Conservation (phyloP, 2,113 vertebrate genomes). For the Chroicocephalus ridibundus region DNA sequence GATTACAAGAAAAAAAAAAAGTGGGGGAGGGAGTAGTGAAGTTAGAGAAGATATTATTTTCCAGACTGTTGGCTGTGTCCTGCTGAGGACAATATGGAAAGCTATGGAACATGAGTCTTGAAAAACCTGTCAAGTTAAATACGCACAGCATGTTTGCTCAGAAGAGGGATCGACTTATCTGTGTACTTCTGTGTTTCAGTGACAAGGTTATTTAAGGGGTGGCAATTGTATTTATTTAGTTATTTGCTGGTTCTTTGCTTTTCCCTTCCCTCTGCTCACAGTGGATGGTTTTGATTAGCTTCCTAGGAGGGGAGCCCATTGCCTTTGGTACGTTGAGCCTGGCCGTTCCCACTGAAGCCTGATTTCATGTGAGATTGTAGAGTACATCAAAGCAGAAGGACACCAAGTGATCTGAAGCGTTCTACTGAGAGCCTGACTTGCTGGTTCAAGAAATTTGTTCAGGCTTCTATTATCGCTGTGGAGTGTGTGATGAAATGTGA, state of each 20-base stretch:
- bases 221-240: conserved; percentile 8
- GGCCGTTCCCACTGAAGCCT: not conserved
- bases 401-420: not conserved
- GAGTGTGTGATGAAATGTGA: not conserved
- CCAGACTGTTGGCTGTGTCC: conserved; percentile 38
- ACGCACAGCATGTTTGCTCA: not conserved
- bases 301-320: not conserved
- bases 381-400: conserved; percentile 8
- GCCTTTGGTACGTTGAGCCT: not conserved
- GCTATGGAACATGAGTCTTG: conserved; percentile 36
- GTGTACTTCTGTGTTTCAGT: not conserved
- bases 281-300: conserved; percentile 39
- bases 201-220: conserved; percentile 6
- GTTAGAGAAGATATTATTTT: conserved; percentile 58
- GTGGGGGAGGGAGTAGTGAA: not conserved
- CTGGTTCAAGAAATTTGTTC: not conserved
- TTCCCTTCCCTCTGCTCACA: not conserved
- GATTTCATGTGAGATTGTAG: not conserved
- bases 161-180: conserved; percentile 5
- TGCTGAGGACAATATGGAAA: conserved; percentile 39
- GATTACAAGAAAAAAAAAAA: not conserved
- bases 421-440: conserved; percentile 2
- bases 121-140: conserved; percentile 41
- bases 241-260: not conserved
- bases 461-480: not conserved